Evolutionary conservation across 2,113 vertebrate genomes (phyloP).

Genomic region (Sceloporus tristichus): DNA sequence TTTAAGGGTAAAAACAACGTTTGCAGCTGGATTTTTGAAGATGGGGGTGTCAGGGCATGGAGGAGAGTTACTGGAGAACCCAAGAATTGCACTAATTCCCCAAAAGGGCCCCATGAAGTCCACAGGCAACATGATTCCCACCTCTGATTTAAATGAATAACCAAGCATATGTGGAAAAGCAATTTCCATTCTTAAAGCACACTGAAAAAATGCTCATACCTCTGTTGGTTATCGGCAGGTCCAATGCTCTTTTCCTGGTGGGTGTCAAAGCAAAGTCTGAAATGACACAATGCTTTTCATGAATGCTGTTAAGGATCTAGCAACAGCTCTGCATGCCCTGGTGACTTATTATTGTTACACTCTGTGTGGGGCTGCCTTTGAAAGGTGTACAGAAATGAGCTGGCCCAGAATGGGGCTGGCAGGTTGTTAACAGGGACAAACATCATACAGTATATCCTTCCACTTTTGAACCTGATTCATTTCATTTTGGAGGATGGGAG

Average conservation of each 20-base stretch:
- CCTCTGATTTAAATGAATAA: too few relatives aligned
- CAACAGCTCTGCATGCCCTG: neutral
- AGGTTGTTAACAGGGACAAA: neutral
- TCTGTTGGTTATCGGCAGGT: constrained; percentile 57
- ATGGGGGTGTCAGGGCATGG: too few relatives aligned
- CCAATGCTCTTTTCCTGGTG: constrained; percentile 56
- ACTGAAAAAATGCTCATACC: constrained; percentile 61
- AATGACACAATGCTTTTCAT: constrained; percentile 48
- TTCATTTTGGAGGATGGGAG: neutral
- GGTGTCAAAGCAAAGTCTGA: constrained; percentile 58
- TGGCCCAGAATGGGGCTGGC: neutral
- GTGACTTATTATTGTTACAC: neutral
- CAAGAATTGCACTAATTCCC: too few relatives aligned
- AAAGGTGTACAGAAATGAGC: neutral
- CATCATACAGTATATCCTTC: neutral
- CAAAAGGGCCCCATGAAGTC: too few relatives aligned
- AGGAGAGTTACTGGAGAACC: too few relatives aligned
- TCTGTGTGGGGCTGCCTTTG: neutral
- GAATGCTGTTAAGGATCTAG: neutral
- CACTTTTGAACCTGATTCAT: neutral
- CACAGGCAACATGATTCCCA: too few relatives aligned
- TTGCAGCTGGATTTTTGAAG: too few relatives aligned
- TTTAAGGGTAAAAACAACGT: too few relatives aligned
- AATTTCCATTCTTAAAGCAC: neutral
- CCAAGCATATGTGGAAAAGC: neutral